Base-by-base conservation (phyloP, 1,140 invertebrate genomes). In the Bemisia tabaci region DNA sequence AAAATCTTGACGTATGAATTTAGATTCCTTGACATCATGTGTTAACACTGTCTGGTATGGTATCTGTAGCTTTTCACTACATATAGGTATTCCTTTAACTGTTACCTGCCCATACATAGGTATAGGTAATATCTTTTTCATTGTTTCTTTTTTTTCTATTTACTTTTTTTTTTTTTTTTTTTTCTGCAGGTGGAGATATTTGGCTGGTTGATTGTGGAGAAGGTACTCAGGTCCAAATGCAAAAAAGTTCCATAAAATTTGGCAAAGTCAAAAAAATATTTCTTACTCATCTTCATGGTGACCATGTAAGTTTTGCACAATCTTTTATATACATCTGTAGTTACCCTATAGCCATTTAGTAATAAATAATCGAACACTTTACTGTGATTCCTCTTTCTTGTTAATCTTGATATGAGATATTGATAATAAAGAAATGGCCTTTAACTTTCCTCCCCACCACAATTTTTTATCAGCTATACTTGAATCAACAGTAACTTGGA, bases 131-230 rank as follows among this genome's bases (percentile, higher is more conserved):
- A 48, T 9, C 5, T 9, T 48, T 48, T 9, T 48, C 17, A 48
- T 48, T 48, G 17, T 9, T 48, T 48, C 17, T 48, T 48, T 61
- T 58, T 66, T 60, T 62, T 22, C 17, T 67, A 24, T 65, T 62
- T 66, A 60, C 66, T 2, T 63, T 5, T 9, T 9, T 5, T 48
- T 9, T 48, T 48, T 48, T 48, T 48, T 62, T 61, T 68, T 65
- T 58, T 62, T 62, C n/a, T 33, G n/a, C 68, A 78, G 79, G 79
- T 71, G 77, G 76, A 58, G 70, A 70, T 26, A 70, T 77, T 2
- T 81, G 79, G 80, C 59, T 82, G 64, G 79, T 82, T 75, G 80
- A 82, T 69, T 81, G 79, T 74, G 80, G 80, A 26, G 80, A 82
- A 71, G 79, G 79, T 9, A 76, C 80, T 22, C 80, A 81, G 67